Evolutionary conservation across 2,113 vertebrate species (phyloP), one percentile per base, ranked within the genome.

Genomic region (Odobenus rosmarus): DNA sequence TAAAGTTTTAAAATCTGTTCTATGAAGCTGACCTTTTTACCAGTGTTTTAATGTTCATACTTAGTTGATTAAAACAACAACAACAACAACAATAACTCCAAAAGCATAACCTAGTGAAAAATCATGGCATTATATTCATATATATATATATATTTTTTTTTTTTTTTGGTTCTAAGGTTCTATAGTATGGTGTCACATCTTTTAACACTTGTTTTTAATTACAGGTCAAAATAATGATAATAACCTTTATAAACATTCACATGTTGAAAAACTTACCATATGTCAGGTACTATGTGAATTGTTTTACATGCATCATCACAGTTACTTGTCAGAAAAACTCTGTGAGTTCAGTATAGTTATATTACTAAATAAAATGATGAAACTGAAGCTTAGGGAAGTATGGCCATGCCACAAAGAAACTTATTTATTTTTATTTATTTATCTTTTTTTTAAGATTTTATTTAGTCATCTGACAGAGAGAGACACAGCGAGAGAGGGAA

Each of bases 11-110:
- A 59, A 61, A 33, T 67, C 24, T 92, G 79, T 79, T 90, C 62
- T 85, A 61, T 82, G 74, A 82, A 90, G 55, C 31, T 87, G 97
- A 81, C 24, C 36, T 94, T 94, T 93, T 36, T 28, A 36, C 11
- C 8, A 84, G 13, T 76, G 16, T 85, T 97, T 94, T 95, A 94
- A 85, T n/a, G 36, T 71, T 61, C 18, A 49, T 61, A 39, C 23
- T 72, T 62, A 88, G 21, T 92, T 84, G 18, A 92, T 57, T 11
- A 59, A 93, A 19, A 39, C 36, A 62, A 61, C 21, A 59, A 59
- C 6, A 59, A 59, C 7, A 24, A 71, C 12, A 39, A 24, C 2
- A 69, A 42, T n/a, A 16, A 4, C 9, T 36, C 36, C n/a, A 36
- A 83, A 69, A 76, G 19, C 26, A 39, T 59, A 95, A 62, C 4